phyloP scores from a whole-genome alignment of 2,113 vertebrate species.

The Muntiacus reevesi region DNA sequence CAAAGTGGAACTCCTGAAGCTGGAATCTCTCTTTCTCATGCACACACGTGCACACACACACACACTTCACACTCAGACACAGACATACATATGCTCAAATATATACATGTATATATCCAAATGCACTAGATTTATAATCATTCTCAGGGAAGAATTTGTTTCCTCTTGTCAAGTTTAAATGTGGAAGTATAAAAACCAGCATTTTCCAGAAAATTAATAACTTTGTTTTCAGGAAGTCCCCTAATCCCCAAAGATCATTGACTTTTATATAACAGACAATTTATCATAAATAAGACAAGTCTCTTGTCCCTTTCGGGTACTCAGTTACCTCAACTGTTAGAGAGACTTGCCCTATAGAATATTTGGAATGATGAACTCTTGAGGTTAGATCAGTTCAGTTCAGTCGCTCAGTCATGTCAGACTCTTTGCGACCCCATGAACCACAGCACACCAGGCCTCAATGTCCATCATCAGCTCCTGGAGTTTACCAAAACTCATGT shows the following conservation, averaged over 20 bases:
- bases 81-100: not conserved
- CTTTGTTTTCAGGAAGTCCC: not conserved
- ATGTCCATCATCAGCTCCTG: not conserved
- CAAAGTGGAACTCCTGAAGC: not conserved
- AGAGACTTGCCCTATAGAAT: not conserved
- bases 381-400: not conserved
- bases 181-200: not conserved
- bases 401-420: not conserved
- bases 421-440: not conserved
- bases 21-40: not conserved
- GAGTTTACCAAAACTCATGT: not conserved
- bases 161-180: not conserved
- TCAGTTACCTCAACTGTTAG: not conserved
- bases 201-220: not conserved
- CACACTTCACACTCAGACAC: not conserved
- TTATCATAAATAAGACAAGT: not conserved
- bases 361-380: not conserved
- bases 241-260: not conserved
- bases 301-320: not conserved
- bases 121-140: not conserved
- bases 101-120: not conserved
- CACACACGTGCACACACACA: not conserved
- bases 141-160: not conserved
- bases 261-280: not conserved
- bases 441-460: accelerated